Conservation (phyloP, 37 sponge, comb jelly and placozoan species). For the Cliona cf. orientalis region DNA sequence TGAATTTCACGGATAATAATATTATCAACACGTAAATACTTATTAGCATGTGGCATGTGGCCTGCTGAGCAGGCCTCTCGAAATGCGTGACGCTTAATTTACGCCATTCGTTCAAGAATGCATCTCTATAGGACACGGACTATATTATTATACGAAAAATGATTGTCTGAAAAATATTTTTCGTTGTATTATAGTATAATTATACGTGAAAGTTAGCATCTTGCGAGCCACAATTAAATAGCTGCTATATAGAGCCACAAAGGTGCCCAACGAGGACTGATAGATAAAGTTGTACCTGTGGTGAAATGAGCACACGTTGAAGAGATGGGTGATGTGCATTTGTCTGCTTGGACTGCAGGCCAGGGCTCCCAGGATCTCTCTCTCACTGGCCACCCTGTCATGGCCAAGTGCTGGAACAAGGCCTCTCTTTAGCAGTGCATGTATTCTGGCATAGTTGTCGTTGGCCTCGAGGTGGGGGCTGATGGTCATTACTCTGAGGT, state of each 20-base stretch:
- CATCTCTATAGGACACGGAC: too few relatives aligned
- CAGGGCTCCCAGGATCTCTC: constrained; percentile 46
- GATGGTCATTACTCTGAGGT: constrained; percentile 48
- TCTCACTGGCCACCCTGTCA: constrained; percentile 50
- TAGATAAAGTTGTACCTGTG: constrained; percentile 24
- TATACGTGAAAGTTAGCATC: too few relatives aligned
- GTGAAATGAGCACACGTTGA: constrained; percentile 55
- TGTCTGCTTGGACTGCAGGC: not conserved
- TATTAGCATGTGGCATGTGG: not conserved
- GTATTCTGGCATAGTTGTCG: constrained; percentile 12
- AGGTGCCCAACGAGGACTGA: not conserved
- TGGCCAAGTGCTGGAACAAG: constrained; percentile 57
- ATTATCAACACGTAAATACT: not conserved
- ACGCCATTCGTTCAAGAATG: too few relatives aligned
- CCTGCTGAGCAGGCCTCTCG: too few relatives aligned
- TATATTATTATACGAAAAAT: too few relatives aligned
- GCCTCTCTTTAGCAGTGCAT: constrained; percentile 41
- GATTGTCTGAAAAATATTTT: too few relatives aligned
- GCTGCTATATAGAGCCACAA: too few relatives aligned
- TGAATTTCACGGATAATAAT: not conserved
- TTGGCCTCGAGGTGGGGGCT: constrained; percentile 45
- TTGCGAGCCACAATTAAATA: too few relatives aligned
- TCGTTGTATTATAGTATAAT: too few relatives aligned
- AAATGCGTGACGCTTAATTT: too few relatives aligned
- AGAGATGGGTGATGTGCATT: constrained; percentile 57